Evolutionary conservation across 2,797 vertebrate species (phyloP), one percentile per base, ranked within the genome.

Genomic region (Ispidina lecontei): DNA sequence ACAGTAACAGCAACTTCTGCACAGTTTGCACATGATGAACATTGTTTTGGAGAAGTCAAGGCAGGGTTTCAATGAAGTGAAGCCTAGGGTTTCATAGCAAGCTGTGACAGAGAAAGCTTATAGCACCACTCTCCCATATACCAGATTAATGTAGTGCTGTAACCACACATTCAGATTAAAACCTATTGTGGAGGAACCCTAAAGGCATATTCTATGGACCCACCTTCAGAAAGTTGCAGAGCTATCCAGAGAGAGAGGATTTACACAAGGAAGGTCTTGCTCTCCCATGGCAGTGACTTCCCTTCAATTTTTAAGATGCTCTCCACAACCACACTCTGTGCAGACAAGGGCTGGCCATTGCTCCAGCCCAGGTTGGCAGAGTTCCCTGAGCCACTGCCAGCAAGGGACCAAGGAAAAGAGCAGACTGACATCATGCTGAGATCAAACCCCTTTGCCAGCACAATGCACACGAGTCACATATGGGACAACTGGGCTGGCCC

Each of bases 1-100:
- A 84, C 59, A 77, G 39, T 43, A 78, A 31, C 11, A 77, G 26
- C 5, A 3, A 35, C 20, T 91, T 71, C 78, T 72, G 51, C 2
- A 2, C 44, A 68, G 37, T 56, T 20, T 69, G 9, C 2, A 5
- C 1, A 1, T 29, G 60, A 52, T 4, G 2, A 43, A n/a, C 0
- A 0, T 25, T 62, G 37, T 43, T 85, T 43, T 44, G 59, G 72
- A 81, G 35, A 76, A 56, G 31, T 0, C 22, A 91, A 22, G 46
- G 51, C 37, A n/a, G 35, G 22, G n/a, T 4, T 71, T 59, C 2
- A 5, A 33, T 33, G 33, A 33, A 33, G 33, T 33, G 33, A 33
- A 33, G 33, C 33, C 33, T 33, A n/a, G 35, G 22, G 31, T 4
- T 71, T 59, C 2, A 5, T 16, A 75, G 31, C 62, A 72, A 76